Conservation (phyloP, 2,888 invertebrate genomes). For the Hypolimnas misippus region DNA sequence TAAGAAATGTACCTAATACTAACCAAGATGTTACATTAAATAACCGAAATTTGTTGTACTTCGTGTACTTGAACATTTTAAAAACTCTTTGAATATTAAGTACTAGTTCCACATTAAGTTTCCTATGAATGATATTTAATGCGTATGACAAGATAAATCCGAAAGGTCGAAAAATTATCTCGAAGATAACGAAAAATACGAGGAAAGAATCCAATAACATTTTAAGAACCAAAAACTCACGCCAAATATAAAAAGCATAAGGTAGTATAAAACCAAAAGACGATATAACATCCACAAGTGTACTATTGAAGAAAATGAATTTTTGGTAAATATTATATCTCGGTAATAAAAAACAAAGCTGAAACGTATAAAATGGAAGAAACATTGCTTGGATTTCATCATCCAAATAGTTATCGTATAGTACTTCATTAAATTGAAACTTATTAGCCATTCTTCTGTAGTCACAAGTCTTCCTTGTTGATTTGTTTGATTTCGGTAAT, state of each 20-base stretch:
- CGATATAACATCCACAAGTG: not conserved
- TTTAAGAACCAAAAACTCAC: not conserved
- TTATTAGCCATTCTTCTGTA: no score
- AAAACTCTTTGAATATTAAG: slow-evolving; percentile 16
- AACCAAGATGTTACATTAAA: slow-evolving; percentile 15
- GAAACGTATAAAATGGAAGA: slow-evolving; percentile 22
- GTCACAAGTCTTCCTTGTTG: no score
- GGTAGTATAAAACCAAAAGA: not conserved
- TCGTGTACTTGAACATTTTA: not conserved
- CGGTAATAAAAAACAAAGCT: slow-evolving; percentile 20
- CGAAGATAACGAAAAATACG: not conserved
- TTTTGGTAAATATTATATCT: slow-evolving; percentile 25
- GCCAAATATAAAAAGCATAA: not conserved
- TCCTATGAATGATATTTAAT: not conserved
- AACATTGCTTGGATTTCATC: slow-evolving; percentile 13
- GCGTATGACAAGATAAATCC: slow-evolving; percentile 5
- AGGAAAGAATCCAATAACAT: not conserved
- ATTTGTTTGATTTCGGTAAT: no score
- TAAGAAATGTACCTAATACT: not conserved
- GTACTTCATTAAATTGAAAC: slow-evolving; percentile 6
- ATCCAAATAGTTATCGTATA: slow-evolving; percentile 22
- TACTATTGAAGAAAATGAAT: slow-evolving; percentile 27
- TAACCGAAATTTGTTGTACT: not conserved
- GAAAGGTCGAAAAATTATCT: not conserved
- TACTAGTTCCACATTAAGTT: slow-evolving; percentile 7